Evolutionary conservation across 2,888 invertebrate species (phyloP).

Genomic region (Epinotia ramella): DNA sequence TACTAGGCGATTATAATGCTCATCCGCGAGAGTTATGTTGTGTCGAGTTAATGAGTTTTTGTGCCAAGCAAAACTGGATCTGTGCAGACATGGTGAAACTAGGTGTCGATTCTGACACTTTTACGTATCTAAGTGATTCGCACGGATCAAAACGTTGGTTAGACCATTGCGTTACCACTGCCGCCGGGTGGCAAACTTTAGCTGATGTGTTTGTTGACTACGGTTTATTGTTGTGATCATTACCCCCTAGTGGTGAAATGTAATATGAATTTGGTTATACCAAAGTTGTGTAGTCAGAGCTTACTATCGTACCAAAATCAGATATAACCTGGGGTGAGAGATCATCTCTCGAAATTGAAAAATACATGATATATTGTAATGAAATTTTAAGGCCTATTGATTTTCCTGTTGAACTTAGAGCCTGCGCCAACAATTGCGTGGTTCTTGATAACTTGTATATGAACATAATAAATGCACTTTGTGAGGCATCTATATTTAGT

Average conservation of each 20-base stretch:
- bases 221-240: slow-evolving; percentile 42
- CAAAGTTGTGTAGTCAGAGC: background rate
- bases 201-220: slow-evolving; percentile 17
- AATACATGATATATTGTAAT: slow-evolving; percentile 32
- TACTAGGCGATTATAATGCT: slow-evolving; percentile 8
- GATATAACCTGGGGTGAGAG: slow-evolving; percentile 29
- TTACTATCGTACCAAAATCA: background rate
- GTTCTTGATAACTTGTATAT: background rate
- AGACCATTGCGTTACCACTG: slow-evolving; percentile 42
- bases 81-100: slow-evolving; percentile 42
- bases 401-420: slow-evolving; percentile 26
- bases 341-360: slow-evolving; percentile 7
- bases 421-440: background rate
- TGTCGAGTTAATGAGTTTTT: slow-evolving; percentile 42
- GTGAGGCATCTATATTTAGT: slow-evolving; percentile 11
- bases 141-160: slow-evolving; percentile 14
- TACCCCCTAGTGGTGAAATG: slow-evolving; percentile 32
- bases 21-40: slow-evolving; percentile 32
- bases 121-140: slow-evolving; percentile 14
- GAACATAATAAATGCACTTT: background rate
- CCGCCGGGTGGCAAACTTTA: slow-evolving; percentile 29
- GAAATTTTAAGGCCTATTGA: slow-evolving; percentile 16
- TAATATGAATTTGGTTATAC: slow-evolving; percentile 17
- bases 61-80: slow-evolving; percentile 32
- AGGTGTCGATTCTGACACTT: slow-evolving; percentile 25